These are phyloP conservation scores for Rhizoglyphus robini DNA, from an alignment of 1,140 invertebrate species.

Conservation along the genomic window DNA sequence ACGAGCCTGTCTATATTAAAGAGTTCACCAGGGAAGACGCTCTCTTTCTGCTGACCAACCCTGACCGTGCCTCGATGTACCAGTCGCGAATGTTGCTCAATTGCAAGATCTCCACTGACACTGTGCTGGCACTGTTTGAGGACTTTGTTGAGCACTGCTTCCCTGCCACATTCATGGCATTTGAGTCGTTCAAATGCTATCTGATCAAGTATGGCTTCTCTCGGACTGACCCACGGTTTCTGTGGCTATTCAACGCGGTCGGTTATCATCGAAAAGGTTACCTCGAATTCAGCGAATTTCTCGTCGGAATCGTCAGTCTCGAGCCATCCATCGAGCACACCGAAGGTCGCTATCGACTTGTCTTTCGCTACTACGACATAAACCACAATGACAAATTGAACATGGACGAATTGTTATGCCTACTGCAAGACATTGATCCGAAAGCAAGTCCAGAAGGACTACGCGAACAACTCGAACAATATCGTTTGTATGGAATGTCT, in stretches of 20 bases:
- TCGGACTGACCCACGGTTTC: neutral
- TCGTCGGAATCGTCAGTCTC: neutral
- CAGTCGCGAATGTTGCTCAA: neutral
- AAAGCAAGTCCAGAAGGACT: neutral
- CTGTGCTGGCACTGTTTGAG: neutral
- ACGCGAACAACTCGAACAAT: neutral
- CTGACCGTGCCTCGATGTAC: too few relatives aligned
- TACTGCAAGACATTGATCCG: neutral
- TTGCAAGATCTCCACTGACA: neutral
- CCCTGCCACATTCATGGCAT: neutral
- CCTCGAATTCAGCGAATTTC: neutral
- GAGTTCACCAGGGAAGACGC: neutral
- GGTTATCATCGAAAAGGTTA: neutral
- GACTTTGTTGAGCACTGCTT: neutral
- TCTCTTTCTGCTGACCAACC: neutral
- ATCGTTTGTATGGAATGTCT: neutral
- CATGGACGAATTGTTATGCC: neutral
- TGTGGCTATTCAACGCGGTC: neutral
- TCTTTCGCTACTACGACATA: neutral
- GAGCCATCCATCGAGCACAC: neutral
- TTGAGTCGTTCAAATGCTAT: neutral
- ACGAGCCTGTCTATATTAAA: neutral
- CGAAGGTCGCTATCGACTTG: neutral
- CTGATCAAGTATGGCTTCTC: neutral
- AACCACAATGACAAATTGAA: neutral